A percentile compares a stretch with the other conserved stretches of the same genome.
Conservation (phyloP, 2,113 vertebrate species). For the Grammomys surdaster region DNA sequence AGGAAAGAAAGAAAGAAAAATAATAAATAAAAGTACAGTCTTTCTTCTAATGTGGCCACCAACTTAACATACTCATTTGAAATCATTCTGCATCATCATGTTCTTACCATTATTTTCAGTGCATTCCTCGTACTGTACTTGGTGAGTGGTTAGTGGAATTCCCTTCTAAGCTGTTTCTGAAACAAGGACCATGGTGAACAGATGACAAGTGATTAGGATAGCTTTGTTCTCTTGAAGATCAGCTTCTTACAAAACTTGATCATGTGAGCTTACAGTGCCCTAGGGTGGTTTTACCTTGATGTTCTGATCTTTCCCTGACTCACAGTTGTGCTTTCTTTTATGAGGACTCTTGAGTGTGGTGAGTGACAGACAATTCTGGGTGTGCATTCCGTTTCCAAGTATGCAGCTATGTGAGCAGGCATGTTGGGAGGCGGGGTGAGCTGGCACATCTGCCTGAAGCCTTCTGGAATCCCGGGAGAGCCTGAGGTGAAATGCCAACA, state of each 20-base stretch:
- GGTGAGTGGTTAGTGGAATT: slow-evolving; percentile 8
- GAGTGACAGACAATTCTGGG: slow-evolving; percentile 50
- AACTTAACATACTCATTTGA: slow-evolving; percentile 14
- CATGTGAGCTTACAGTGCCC: slow-evolving; percentile 16
- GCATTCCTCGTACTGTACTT: neutral
- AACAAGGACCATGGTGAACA: slow-evolving; percentile 14
- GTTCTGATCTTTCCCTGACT: slow-evolving; percentile 65
- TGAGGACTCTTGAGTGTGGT: slow-evolving; percentile 31
- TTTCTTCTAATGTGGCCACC: neutral
- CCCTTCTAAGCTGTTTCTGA: slow-evolving; percentile 42
- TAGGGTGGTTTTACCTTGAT: slow-evolving; percentile 38
- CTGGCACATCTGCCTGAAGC: neutral
- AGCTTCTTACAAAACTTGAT: slow-evolving; percentile 33
- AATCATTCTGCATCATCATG: slow-evolving; percentile 10
- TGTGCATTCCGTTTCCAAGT: slow-evolving; percentile 18
- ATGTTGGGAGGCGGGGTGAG: slow-evolving; percentile 29
- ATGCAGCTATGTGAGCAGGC: neutral
- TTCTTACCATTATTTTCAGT: slow-evolving; percentile 1
- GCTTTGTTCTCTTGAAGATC: slow-evolving; percentile 48
- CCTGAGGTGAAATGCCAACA: neutral
- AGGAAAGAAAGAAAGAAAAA: neutral
- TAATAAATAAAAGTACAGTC: neutral
- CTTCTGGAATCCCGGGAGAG: neutral
- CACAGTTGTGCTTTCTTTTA: slow-evolving; percentile 57
- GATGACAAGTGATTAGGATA: neutral